Evolutionary conservation across 2,797 vertebrate genomes (phyloP), one percentile per base, ranked within the genome.

Genomic region (Brachyalestes nurse): DNA sequence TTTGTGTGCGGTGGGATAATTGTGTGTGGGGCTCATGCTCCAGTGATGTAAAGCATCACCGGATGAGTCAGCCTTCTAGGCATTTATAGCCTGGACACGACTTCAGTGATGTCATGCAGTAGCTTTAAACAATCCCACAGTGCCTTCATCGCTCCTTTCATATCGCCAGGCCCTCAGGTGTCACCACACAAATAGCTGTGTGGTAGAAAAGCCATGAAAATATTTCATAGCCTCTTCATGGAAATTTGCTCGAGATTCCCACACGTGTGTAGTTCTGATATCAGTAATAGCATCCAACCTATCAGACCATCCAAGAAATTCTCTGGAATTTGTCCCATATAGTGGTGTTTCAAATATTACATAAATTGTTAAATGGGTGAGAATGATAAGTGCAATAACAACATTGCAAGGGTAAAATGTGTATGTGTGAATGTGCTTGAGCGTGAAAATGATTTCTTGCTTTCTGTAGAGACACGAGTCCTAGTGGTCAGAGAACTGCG

Each of bases 21-120:
- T 28, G 58, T 64, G 16, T 67, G 47, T 47, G 49, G 7, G n/a
- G 49, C 34, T 51, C 72, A 60, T 60, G 72, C 23, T 76, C 8
- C 49, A 60, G 25, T n/a, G 21, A 28, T 28, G 55, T 60, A 55
- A 60, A 70, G 42, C 12, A 47, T 58, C 25, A 51, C 25, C 16
- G 69, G 45, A 71, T 76, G 79, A 71, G 65, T 77, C 67, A 75
- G 23, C 51, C 23, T 34, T 80, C 51, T 34, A 65, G 66, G 66
- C 66, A 61, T 70, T 70, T 51, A 64, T 14, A 51, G 60, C 55
- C 45, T 62, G 65, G 57, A 75, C 42, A 45, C 49, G 61, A 67
- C 13, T 45, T 28, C 12, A 34, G 38, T 76, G 42, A 77, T 57
- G 74, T 77, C 67, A 82, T 77, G 40, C 34, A 14, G 38, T 58